Evolutionary conservation across 2,888 invertebrate genomes (phyloP), one percentile per base, ranked within the genome.

Genomic region (Thecophora atra): DNA sequence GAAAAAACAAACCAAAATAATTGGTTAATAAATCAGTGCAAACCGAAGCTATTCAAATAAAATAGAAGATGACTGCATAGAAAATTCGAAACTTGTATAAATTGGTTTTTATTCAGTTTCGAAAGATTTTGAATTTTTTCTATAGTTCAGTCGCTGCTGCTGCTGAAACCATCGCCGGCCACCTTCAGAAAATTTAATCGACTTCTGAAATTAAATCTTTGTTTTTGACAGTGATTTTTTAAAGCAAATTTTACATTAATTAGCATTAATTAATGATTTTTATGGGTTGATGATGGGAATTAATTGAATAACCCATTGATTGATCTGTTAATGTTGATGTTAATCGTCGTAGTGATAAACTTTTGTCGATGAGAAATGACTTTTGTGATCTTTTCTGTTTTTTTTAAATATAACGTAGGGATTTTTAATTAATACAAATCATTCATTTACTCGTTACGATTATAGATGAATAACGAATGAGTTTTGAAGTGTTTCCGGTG

Each of bases 211-310:
- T 52, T 30, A 37, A 7, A 13, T 24, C 15, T 28, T 24, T 28
- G 4, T 26, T 24, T 60, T 47, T 11, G 47, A 8, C 15, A 15
- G 47, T 47, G 15, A n/a, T n/a, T 47, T 37, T 37, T n/a, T n/a
- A n/a, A n/a, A 47, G 21, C 21, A 64, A 52, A 56, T 47, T 5
- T 37, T 21, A 56, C 56, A 58, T 44, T 68, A 56, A 68, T 68
- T 68, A 68, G 68, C 68, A 68, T 68, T 58, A 68, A 68, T 68
- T 7, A n/a, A 42, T n/a, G 58, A 58, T 58, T 68, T 68, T 44
- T 56, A 21, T 42, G 44, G 44, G 13, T 42, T 66, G n/a, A 26
- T 24, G 26, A 37, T n/a, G 11, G n/a, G 26, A n/a, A n/a, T 26
- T 26, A 3, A 58, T 24, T 64, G 64, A 47, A 21, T 51, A 24